These are phyloP conservation scores for Venusia cambrica DNA, from an alignment of 2,888 invertebrate genomes.

Conservation along the genomic window DNA sequence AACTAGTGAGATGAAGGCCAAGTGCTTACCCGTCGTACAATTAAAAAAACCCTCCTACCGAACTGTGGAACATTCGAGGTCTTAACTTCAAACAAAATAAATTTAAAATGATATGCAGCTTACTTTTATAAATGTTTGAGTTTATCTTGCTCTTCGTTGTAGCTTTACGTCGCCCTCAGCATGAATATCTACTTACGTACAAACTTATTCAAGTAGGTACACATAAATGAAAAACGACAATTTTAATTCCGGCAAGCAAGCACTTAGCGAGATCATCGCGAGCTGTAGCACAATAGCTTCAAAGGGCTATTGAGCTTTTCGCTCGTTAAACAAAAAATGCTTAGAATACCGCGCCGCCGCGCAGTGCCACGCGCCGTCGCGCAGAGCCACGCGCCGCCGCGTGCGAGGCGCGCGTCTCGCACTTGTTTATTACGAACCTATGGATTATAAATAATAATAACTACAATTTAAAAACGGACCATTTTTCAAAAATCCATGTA, in stretches of 20 bases:
- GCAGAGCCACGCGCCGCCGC: conserved; percentile 30
- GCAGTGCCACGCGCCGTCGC: conserved; percentile 32
- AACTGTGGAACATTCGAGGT: no score
- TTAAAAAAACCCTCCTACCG: no score
- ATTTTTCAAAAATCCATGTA: no score
- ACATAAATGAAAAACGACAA: conserved; percentile 36
- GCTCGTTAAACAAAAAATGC: conserved; percentile 53
- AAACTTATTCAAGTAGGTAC: conserved; percentile 3
- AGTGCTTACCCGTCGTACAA: no score
- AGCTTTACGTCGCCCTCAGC: no score
- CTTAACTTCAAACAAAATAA: no score
- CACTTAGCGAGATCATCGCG: conserved; percentile 51
- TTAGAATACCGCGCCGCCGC: conserved; percentile 33
- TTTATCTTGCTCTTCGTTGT: no score
- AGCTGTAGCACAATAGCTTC: conserved; percentile 42
- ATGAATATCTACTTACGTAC: not conserved
- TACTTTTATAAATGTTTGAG: no score
- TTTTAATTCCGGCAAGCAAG: conserved; percentile 47
- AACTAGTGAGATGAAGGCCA: no score
- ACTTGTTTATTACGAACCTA: conserved; percentile 28
- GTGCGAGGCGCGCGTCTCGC: conserved; percentile 38
- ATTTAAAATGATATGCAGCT: no score
- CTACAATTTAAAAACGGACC: no score
- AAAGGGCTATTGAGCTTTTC: conserved; percentile 64
- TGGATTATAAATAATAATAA: conserved; percentile 24